Conservation (phyloP, 64 coral and sea anemone species). For the Astreopora myriophthalma region DNA sequence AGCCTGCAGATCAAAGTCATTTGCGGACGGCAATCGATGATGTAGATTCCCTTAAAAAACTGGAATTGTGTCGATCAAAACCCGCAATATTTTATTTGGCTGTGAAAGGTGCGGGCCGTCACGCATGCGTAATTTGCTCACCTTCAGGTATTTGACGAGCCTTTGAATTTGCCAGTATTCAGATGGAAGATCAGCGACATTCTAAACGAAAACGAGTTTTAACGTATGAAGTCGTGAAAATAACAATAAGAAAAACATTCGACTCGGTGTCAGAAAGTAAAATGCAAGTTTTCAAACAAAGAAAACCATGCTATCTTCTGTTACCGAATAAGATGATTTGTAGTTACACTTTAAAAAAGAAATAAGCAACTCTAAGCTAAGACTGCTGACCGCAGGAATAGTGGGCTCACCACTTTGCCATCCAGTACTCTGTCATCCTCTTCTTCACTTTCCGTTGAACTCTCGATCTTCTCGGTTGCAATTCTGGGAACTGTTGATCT, state of each 20-base stretch:
- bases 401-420: slow-evolving; percentile 75
- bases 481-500: slow-evolving; percentile 11
- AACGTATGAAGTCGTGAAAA: no score
- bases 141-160: slow-evolving; percentile 85
- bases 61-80: no score
- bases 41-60: no score
- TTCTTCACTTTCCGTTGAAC: slow-evolving; percentile 92
- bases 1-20: no score
- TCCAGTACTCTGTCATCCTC: slow-evolving; percentile 93
- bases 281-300: no score
- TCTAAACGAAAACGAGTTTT: slow-evolving; percentile 17
- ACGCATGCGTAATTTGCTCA: neutral
- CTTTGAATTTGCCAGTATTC: slow-evolving; percentile 97
- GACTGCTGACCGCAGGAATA: neutral
- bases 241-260: neutral
- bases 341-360: no score
- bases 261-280: neutral
- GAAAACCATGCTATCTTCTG: no score
- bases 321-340: no score
- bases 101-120: no score
- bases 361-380: no score
- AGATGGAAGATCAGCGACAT: slow-evolving; percentile 75
- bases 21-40: no score
- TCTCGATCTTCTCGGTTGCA: slow-evolving; percentile 68
- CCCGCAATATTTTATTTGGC: no score